Evolutionary conservation across 2,113 vertebrate species (phyloP).

Genomic region (Anhinga rufa): DNA sequence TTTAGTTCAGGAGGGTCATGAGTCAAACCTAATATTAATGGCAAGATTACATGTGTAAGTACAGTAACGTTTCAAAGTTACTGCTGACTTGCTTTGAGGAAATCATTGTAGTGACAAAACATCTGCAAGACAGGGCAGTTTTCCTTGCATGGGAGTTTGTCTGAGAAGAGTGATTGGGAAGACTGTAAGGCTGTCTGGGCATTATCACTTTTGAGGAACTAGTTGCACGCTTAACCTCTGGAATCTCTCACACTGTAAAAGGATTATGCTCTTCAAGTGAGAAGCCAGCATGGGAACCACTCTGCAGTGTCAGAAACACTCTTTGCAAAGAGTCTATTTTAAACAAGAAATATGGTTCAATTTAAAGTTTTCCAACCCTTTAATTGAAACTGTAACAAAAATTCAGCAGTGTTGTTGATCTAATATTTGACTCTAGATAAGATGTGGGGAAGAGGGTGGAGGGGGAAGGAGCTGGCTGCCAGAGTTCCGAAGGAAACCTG

Average conservation of each 20-base stretch:
- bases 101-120: not conserved
- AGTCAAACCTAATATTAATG: not conserved
- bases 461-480: not conserved
- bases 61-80: not conserved
- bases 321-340: not conserved
- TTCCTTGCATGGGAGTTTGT: not conserved
- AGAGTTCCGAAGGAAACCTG: not conserved
- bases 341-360: not conserved
- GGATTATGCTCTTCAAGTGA: not conserved
- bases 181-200: not conserved
- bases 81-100: not conserved
- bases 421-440: not conserved
- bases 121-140: not conserved
- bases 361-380: not conserved
- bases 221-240: not conserved
- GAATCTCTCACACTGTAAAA: not conserved
- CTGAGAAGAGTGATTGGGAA: not conserved
- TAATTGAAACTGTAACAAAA: not conserved
- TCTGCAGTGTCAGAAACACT: not conserved
- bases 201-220: not conserved
- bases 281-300: not conserved
- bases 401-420: accelerated
- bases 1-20: not conserved
- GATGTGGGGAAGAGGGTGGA: not conserved
- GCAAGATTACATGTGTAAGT: not conserved